A percentile compares a stretch with the other conserved stretches of the same genome.
phyloP scores from a whole-genome alignment of 2,888 invertebrate species.

The Campoplex nolae region DNA sequence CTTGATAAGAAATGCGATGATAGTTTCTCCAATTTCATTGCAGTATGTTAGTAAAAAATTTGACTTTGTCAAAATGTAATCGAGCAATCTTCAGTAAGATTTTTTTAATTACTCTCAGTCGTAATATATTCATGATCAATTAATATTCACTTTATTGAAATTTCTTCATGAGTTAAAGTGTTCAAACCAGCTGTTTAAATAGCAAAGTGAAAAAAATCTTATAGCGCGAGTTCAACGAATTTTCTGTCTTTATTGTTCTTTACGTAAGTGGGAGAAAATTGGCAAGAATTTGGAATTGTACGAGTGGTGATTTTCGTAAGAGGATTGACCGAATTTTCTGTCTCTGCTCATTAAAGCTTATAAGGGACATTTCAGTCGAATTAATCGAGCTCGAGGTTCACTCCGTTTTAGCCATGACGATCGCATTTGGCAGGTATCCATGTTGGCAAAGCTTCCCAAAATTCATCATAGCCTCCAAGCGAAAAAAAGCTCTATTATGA shows the following conservation, averaged over 20 bases:
- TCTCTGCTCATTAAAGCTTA: conserved; percentile 29
- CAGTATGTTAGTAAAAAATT: background rate
- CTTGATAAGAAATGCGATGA: background rate
- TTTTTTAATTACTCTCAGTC: too few relatives aligned
- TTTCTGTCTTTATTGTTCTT: background rate
- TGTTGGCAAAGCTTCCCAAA: conserved; percentile 46
- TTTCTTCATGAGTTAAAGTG: background rate
- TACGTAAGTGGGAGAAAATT: conserved; percentile 9
- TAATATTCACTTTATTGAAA: background rate
- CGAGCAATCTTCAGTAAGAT: too few relatives aligned
- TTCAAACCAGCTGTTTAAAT: background rate
- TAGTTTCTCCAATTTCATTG: background rate
- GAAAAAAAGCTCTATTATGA: background rate
- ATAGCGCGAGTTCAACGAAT: background rate
- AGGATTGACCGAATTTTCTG: conserved; percentile 28
- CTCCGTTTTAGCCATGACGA: conserved; percentile 31
- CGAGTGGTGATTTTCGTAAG: conserved; percentile 14
- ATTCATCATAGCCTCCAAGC: conserved; percentile 7
- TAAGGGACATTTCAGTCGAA: conserved; percentile 10
- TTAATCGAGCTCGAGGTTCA: conserved; percentile 54
- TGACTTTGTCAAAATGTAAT: too few relatives aligned
- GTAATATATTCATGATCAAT: background rate
- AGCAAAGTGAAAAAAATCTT: background rate
- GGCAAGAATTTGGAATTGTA: conserved; percentile 4
- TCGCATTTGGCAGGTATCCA: conserved; percentile 35